A percentile compares a stretch with the other conserved stretches of the same genome.
phyloP scores from a whole-genome alignment of 1,140 invertebrate species.

The Listronotus oregonensis region DNA sequence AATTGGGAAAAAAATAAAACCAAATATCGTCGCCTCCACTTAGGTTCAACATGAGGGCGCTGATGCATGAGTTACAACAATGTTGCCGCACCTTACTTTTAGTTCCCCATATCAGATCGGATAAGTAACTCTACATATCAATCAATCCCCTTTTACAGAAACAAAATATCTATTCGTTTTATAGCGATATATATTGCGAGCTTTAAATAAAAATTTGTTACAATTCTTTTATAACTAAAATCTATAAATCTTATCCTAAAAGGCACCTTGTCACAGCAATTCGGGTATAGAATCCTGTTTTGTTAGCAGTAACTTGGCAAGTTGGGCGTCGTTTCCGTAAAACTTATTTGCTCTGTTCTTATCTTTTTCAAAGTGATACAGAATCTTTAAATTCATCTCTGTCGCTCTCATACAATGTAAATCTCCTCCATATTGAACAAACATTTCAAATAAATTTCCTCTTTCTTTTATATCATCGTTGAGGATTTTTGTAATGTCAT shows the following conservation, averaged over 20 bases:
- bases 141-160: too few species aligned
- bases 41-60: too few species aligned
- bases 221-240: too few species aligned
- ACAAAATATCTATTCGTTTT: too few species aligned
- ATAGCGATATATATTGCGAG: too few species aligned
- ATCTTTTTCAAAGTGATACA: slow-evolving; percentile 58
- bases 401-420: slow-evolving; percentile 73
- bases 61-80: too few species aligned
- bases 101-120: too few species aligned
- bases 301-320: slow-evolving; percentile 48
- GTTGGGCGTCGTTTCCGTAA: slow-evolving; percentile 49
- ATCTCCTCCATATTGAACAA: slow-evolving; percentile 61
- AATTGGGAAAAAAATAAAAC: too few species aligned
- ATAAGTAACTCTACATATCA: too few species aligned
- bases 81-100: too few species aligned
- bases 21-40: too few species aligned
- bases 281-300: slow-evolving; percentile 34
- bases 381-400: slow-evolving; percentile 70
- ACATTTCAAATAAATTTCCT: slow-evolving; percentile 68
- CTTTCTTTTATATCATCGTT: slow-evolving; percentile 49
- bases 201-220: too few species aligned
- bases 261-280: slow-evolving; percentile 23
- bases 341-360: slow-evolving; percentile 45
- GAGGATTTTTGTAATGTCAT: slow-evolving; percentile 63
- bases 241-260: background rate